Conservation (phyloP, 1,140 invertebrate species). For the Leptopilina boulardi region DNA sequence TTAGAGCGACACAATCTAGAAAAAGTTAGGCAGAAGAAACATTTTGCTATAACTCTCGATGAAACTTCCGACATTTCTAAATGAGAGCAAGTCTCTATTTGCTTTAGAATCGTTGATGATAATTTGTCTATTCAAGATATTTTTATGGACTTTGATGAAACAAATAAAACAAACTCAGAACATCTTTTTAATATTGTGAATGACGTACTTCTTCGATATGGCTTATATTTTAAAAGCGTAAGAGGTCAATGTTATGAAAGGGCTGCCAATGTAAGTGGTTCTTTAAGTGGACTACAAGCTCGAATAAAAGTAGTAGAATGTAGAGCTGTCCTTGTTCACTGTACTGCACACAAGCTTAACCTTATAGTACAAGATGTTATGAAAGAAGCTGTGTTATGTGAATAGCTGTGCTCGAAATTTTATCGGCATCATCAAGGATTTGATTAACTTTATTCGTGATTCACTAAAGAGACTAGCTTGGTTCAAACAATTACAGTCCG, state of each 20-base stretch:
- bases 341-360: constrained; percentile 46
- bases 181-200: constrained; percentile 48
- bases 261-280: constrained; percentile 48
- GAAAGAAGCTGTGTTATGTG: constrained; percentile 40
- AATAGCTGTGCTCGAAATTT: constrained; percentile 41
- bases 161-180: constrained; percentile 1
- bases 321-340: constrained; percentile 51
- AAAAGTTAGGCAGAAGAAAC: neutral
- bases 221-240: constrained; percentile 42
- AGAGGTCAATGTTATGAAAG: constrained; percentile 54
- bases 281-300: constrained; percentile 46
- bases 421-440: constrained; percentile 37
- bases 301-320: constrained; percentile 42
- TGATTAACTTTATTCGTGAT: constrained; percentile 44
- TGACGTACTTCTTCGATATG: constrained; percentile 41
- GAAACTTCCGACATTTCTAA: neutral
- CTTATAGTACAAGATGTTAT: constrained; percentile 50
- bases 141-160: constrained; percentile 47
- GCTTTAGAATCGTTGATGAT: neutral
- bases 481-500: constrained; percentile 33
- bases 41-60: neutral
- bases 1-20: neutral
- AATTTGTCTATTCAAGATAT: neutral
- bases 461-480: constrained; percentile 39
- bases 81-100: neutral